Evolutionary conservation across 2,888 invertebrate species (phyloP).

Genomic region (Acronicta alni): DNA sequence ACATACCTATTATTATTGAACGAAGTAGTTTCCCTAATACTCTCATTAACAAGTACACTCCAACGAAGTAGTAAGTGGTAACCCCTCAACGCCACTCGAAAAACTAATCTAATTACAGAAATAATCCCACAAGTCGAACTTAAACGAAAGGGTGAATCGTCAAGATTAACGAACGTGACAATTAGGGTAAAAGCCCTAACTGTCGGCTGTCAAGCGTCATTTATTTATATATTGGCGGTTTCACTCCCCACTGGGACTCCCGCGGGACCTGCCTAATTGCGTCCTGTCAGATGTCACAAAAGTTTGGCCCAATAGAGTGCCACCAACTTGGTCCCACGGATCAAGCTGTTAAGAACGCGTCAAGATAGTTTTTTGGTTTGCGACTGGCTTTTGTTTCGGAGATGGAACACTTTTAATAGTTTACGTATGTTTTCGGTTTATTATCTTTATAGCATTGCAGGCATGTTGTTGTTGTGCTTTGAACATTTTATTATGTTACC

Average conservation of each 20-base stretch:
- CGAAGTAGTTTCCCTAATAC: conserved; percentile 16
- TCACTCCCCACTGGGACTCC: conserved; percentile 39
- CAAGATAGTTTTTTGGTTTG: conserved; percentile 14
- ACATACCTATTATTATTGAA: conserved; percentile 24
- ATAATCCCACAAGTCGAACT: conserved; percentile 54
- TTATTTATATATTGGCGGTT: conserved; percentile 54
- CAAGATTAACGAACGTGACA: conserved; percentile 60
- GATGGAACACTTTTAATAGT: no score
- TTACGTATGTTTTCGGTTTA: no score
- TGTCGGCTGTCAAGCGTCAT: conserved; percentile 42
- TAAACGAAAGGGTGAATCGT: conserved; percentile 55
- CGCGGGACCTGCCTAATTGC: conserved; percentile 46
- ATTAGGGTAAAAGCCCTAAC: conserved; percentile 60
- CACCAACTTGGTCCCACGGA: conserved; percentile 20
- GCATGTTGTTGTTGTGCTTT: no score
- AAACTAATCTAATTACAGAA: conserved; percentile 56
- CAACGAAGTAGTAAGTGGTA: conserved; percentile 17
- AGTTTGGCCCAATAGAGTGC: conserved; percentile 41
- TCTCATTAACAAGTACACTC: conserved; percentile 24
- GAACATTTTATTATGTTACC: no score
- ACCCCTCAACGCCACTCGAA: conserved; percentile 34
- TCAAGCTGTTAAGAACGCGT: conserved; percentile 13
- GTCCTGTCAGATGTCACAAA: conserved; percentile 47
- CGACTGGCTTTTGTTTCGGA: conserved; percentile 17
- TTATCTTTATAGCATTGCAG: no score